These are phyloP conservation scores for Odocoileus hemionus DNA, from an alignment of 2,113 vertebrate species.

Conservation along the genomic window DNA sequence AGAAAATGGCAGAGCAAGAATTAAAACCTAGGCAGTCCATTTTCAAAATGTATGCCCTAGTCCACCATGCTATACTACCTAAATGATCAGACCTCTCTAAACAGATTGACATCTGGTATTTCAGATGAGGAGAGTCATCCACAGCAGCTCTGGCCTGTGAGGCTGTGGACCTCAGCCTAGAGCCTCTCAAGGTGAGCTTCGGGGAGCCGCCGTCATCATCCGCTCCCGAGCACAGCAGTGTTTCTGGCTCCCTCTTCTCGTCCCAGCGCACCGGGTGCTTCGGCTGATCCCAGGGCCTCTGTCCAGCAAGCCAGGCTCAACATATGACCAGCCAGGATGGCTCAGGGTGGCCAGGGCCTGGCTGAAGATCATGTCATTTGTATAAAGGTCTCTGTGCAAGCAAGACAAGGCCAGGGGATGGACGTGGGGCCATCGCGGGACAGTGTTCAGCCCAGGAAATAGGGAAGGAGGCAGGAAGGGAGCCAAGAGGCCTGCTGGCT, in stretches of 20 bases:
- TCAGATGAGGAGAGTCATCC: neutral
- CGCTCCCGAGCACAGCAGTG: fast-evolving
- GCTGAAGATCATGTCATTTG: neutral
- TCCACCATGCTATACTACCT: fast-evolving
- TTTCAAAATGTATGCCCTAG: neutral
- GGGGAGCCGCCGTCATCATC: neutral
- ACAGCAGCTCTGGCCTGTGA: fast-evolving
- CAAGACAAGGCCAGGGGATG: neutral
- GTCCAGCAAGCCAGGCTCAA: neutral
- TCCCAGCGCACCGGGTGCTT: neutral
- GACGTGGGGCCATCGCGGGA: neutral
- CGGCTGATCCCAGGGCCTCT: neutral
- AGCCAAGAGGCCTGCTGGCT: neutral
- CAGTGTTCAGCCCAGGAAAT: neutral
- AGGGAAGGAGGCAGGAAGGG: neutral
- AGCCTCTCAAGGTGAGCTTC: neutral
- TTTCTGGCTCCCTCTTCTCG: neutral
- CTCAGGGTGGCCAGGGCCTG: neutral
- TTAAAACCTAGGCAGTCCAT: neutral
- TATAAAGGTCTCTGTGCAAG: neutral
- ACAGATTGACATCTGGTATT: neutral
- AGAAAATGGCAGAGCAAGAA: neutral
- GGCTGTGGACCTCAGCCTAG: neutral
- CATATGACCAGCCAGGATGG: neutral
- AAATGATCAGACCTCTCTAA: neutral